Evolutionary conservation across 2,888 invertebrate species (phyloP).

Genomic region (Drosophila algonquin): DNA sequence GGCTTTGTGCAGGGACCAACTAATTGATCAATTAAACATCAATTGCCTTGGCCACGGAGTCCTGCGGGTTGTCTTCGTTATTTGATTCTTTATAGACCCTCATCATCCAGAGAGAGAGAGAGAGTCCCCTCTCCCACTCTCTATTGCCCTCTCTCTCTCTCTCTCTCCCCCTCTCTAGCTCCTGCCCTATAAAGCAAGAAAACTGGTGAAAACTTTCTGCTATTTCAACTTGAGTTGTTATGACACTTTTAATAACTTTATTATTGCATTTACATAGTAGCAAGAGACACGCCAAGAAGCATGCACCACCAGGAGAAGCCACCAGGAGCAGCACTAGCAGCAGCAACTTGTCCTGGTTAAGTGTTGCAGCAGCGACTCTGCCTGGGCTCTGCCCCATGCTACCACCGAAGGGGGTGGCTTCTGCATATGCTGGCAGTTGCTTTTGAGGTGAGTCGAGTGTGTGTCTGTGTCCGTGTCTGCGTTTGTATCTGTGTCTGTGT

Average conservation of each 20-base stretch:
- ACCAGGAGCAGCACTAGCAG: constrained; percentile 43
- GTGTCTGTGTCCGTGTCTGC: constrained; percentile 9
- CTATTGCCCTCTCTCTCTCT: no score
- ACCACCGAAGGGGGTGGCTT: neutral
- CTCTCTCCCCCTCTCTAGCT: no score
- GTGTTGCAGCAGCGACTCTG: constrained; percentile 47
- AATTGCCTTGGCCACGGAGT: constrained; percentile 65
- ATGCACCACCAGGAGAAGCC: constrained; percentile 21
- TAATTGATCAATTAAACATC: constrained; percentile 79
- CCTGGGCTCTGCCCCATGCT: constrained; percentile 26
- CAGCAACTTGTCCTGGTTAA: constrained; percentile 57
- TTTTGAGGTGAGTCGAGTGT: constrained; percentile 18
- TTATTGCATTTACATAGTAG: constrained; percentile 82
- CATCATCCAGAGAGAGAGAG: constrained; percentile 27
- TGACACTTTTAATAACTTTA: constrained; percentile 84
- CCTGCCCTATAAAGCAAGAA: constrained; percentile 56
- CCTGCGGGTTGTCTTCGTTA: constrained; percentile 57
- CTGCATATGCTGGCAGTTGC: constrained; percentile 66
- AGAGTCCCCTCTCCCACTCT: no score
- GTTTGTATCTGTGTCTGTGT: constrained; percentile 9
- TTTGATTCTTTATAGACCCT: constrained; percentile 32
- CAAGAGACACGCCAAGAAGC: constrained; percentile 58
- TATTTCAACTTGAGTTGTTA: constrained; percentile 81
- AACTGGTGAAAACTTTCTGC: constrained; percentile 67
- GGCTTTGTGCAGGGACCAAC: constrained; percentile 61